A percentile compares a stretch with the other conserved stretches of the same genome.
Evolutionary conservation across 1,140 invertebrate species (phyloP).

Genomic region (Parasteatoda tepidariorum): DNA sequence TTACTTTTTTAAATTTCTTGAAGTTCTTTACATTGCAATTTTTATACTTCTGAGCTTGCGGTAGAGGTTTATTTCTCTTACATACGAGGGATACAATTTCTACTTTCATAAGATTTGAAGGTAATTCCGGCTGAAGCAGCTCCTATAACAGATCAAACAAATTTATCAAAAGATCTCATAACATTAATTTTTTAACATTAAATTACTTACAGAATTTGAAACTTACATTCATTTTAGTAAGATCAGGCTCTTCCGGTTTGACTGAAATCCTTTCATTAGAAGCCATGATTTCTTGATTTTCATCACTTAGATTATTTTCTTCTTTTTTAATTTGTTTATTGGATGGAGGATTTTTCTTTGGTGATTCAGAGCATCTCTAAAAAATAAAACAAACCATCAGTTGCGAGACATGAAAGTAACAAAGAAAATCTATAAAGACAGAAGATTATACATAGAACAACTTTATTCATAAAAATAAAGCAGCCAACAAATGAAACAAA

Average conservation of each 20-base stretch:
- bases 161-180: not conserved
- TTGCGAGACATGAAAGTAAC: no score
- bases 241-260: not conserved
- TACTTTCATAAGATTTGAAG: constrained; percentile 15
- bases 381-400: no score
- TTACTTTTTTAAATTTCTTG: constrained; percentile 53
- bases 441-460: no score
- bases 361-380: no score
- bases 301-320: no score
- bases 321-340: no score
- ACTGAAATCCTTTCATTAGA: not conserved
- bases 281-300: no score
- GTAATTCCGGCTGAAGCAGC: not conserved
- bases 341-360: no score
- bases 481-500: no score
- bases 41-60: not conserved
- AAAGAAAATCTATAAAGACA: no score
- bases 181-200: not conserved
- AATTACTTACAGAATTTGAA: not conserved
- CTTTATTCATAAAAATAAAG: no score
- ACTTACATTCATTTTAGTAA: not conserved
- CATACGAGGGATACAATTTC: not conserved
- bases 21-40: constrained; percentile 35
- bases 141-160: not conserved
- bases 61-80: not conserved